Evolutionary conservation across 2,113 vertebrate species (phyloP).

Genomic region (Pachyramphus minor): DNA sequence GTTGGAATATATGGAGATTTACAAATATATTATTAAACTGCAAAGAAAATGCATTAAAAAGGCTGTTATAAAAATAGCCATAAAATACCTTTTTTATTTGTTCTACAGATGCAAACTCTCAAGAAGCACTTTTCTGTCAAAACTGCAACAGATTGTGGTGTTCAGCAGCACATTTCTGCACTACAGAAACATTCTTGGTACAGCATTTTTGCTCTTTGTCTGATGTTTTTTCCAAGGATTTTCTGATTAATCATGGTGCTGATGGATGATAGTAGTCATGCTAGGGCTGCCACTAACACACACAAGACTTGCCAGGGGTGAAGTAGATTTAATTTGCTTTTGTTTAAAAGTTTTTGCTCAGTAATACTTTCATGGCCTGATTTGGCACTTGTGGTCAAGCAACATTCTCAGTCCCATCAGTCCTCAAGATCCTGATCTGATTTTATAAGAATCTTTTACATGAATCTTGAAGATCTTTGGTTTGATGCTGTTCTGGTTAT

Average conservation of each 20-base stretch:
- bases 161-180: slow-evolving; percentile 40
- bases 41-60: slow-evolving; percentile 27
- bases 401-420: neutral
- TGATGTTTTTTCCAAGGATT: slow-evolving; percentile 12
- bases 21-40: slow-evolving; percentile 51
- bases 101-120: slow-evolving; percentile 64
- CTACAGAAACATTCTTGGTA: slow-evolving; percentile 41
- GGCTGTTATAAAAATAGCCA: slow-evolving; percentile 48
- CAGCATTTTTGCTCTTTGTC: slow-evolving; percentile 16
- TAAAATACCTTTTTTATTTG: slow-evolving; percentile 4
- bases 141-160: slow-evolving; percentile 65
- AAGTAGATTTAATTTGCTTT: neutral
- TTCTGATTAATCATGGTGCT: slow-evolving; percentile 21
- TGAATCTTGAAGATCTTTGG: neutral
- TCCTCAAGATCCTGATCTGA: neutral
- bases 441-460: neutral
- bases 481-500: neutral
- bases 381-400: neutral
- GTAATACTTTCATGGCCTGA: neutral
- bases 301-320: neutral
- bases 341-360: neutral
- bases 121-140: slow-evolving; percentile 59
- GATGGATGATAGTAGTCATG: neutral
- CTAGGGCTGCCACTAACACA: neutral
- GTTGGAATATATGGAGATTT: neutral